phyloP scores from a whole-genome alignment of 2,888 invertebrate species.

The Zaprionus lineosus region DNA sequence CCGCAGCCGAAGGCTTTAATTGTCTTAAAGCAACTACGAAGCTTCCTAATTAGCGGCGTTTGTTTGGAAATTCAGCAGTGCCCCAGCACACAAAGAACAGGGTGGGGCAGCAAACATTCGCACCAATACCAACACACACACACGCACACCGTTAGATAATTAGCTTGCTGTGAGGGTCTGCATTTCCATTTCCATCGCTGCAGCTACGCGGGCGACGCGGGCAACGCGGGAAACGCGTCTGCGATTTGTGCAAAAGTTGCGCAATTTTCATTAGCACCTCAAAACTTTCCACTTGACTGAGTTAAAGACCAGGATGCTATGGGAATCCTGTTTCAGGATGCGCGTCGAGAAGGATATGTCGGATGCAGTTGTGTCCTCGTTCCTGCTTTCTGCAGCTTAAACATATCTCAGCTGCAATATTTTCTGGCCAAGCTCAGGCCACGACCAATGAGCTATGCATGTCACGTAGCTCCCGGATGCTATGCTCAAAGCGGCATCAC shows the following conservation, averaged over 20 bases:
- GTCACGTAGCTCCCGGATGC: slow-evolving; percentile 63
- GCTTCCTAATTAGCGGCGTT: slow-evolving; percentile 42
- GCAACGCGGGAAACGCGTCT: slow-evolving; percentile 21
- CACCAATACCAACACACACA: slow-evolving; percentile 1
- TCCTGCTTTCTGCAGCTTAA: slow-evolving; percentile 52
- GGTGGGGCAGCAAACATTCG: slow-evolving; percentile 16
- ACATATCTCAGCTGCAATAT: slow-evolving; percentile 74
- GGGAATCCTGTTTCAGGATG: too few relatives aligned
- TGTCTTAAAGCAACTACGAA: slow-evolving; percentile 32
- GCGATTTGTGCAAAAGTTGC: slow-evolving; percentile 56
- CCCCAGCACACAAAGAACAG: background rate
- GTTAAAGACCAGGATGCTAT: slow-evolving; percentile 22
- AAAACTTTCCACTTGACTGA: slow-evolving; percentile 28
- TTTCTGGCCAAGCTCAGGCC: slow-evolving; percentile 57
- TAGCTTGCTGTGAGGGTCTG: slow-evolving; percentile 30
- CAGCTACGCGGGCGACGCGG: background rate
- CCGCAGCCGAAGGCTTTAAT: slow-evolving; percentile 37
- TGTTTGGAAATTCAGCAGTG: slow-evolving; percentile 3
- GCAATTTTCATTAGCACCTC: slow-evolving; percentile 77
- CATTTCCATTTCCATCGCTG: slow-evolving; percentile 48
- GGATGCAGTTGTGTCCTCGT: slow-evolving; percentile 1
- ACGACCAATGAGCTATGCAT: slow-evolving; percentile 73
- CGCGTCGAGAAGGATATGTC: slow-evolving; percentile 10
- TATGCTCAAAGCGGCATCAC: slow-evolving; percentile 45
- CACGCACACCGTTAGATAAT: slow-evolving; percentile 30